Percentiles rank a stretch among this genome's conserved stretches.
Conservation (phyloP, 2,797 vertebrate species). For the Sebastes melanostomus region DNA sequence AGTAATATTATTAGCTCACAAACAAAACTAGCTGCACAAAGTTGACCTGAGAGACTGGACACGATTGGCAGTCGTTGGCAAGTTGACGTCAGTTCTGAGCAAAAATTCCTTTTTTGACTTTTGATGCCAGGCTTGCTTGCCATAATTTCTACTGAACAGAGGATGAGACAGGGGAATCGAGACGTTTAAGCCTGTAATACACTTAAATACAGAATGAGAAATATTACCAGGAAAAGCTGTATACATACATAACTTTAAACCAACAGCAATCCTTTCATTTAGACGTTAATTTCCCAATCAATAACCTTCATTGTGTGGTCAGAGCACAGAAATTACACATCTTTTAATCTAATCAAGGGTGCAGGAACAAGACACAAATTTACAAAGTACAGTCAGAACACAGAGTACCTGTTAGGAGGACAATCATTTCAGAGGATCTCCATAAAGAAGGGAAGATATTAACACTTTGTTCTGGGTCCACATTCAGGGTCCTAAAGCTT, state of each 20-base stretch:
- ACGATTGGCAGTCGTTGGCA: too few relatives aligned
- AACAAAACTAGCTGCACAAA: too few relatives aligned
- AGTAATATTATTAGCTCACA: too few relatives aligned
- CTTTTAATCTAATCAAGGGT: neutral
- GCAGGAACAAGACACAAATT: neutral
- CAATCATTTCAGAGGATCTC: neutral
- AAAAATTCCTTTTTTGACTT: too few relatives aligned
- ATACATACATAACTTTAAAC: neutral
- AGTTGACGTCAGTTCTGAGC: too few relatives aligned
- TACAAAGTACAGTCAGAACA: neutral
- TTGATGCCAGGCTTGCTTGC: too few relatives aligned
- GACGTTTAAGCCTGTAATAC: too few relatives aligned
- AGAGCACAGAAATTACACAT: neutral
- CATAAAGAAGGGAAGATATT: neutral
- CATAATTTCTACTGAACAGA: too few relatives aligned
- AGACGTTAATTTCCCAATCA: neutral
- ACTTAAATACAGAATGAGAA: neutral
- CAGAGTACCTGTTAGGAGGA: neutral
- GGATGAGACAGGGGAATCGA: too few relatives aligned
- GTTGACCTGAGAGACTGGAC: too few relatives aligned
- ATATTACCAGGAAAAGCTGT: neutral
- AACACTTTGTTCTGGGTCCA: neutral
- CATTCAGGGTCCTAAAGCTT: neutral
- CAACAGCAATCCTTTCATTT: neutral
- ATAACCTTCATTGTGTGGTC: neutral